Base-by-base conservation (phyloP, 2,888 invertebrate genomes). In the Bibio marci region DNA sequence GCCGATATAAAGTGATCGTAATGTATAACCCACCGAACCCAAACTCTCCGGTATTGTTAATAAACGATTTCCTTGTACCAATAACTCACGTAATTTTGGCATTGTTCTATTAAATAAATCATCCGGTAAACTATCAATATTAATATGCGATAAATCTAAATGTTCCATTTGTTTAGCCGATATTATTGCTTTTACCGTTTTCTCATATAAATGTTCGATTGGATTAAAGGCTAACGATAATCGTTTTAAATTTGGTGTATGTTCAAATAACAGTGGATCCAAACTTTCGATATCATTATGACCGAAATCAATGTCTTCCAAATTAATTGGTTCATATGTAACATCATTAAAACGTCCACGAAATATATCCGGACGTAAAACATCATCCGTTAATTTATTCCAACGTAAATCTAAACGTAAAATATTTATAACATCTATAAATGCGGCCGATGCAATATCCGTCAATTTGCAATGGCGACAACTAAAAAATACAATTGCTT, bases 231-330 rank as follows among this genome's bases (percentile, higher is more conserved):
- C 70, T 40, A 79, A 57, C 47, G 69, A 70, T 7, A 79, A 56
- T 44, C 66, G 64, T 14, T 66, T 66, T 48, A 79, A 50, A 45
- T 71, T 65, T 1, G 74, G 75, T 39, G 72, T 72, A 51, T 76
- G 70, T 51, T 73, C 68, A 51, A 79, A 79, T 28, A 76, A 50
- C 38, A 69, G 67, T 44, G 65, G 60, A 50, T 72, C 69, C 46
- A 79, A 52, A 4, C 71, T 71, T 48, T 71, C 70, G 38, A 79
- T 71, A 49, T 66, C 54, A 53, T 79, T 79, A 54, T 71, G 66
- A 14, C 73, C 71, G 30, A 79, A 58, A 52, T 74, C 71, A 22
- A 79, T 54, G 11, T 71, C 67, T 49, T 69, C 66, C 41, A 79
- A 48, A 0, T 64, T 65, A 30, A 78, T 70, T 36, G 69, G 68